phyloP scores from a whole-genome alignment of 2,797 vertebrate species.

The Furcifer pardalis region DNA sequence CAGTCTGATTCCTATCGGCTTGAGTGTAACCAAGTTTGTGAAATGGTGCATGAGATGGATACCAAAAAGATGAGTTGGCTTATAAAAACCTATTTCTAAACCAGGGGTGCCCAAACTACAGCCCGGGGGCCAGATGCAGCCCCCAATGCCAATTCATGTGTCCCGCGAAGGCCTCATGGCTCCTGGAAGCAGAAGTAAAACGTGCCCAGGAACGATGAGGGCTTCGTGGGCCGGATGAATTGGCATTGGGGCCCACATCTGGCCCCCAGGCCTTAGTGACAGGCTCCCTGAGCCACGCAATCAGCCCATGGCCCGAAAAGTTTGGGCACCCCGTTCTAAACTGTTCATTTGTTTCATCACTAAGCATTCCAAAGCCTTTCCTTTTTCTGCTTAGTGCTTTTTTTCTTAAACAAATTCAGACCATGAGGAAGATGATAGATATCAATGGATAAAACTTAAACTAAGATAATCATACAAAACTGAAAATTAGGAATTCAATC shows the following conservation, averaged over 20 bases:
- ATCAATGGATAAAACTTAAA: conserved; percentile 4
- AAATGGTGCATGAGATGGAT: background rate
- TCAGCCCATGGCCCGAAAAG: too few relatives aligned
- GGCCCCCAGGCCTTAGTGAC: too few relatives aligned
- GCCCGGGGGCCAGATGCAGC: too few relatives aligned
- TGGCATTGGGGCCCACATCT: too few relatives aligned
- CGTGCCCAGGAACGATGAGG: too few relatives aligned
- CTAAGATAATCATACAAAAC: background rate
- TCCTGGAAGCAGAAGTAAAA: too few relatives aligned
- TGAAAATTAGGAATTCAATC: background rate
- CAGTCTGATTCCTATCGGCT: background rate
- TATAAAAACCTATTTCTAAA: background rate
- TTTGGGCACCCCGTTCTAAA: too few relatives aligned
- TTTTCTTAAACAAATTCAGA: background rate
- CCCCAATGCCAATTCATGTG: too few relatives aligned
- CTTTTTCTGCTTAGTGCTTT: background rate
- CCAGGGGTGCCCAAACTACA: too few relatives aligned
- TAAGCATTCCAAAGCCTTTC: conserved; percentile 5
- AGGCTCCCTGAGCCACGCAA: too few relatives aligned
- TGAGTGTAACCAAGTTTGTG: background rate
- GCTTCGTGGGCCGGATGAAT: too few relatives aligned
- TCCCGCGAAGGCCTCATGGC: too few relatives aligned
- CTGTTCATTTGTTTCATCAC: background rate
- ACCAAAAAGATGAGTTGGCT: background rate
- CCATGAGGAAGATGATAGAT: background rate